Evolutionary conservation across 2,797 vertebrate genomes (phyloP), one percentile per base, ranked within the genome.

Genomic region (Coilia nasus): DNA sequence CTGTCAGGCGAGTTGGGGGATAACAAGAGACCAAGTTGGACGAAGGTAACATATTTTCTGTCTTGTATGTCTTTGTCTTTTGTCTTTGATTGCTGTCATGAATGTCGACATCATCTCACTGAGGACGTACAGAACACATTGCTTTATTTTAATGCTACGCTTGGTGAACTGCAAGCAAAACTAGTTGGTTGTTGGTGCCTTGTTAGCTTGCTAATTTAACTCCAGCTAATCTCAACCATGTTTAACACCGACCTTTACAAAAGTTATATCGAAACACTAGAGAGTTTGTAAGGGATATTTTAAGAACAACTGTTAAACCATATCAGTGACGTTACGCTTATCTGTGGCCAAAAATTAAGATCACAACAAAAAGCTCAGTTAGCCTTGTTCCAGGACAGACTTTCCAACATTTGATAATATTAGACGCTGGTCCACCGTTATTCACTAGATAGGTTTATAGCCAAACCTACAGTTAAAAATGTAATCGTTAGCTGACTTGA

Each of bases 1-100:
- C 86, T 89, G 87, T 91, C 85, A 84, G 64, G 6, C 17, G 7
- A 47, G 17, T 71, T 57, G 25, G 57, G 83, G 28, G 19, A 23
- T 0, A 19, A 81, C 82, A 83, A 71, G 46, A 3, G 21, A 21
- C 59, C 6, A 59, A 11, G 25, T 31, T 46, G 28, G 15, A 82
- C 35, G 80, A 14, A 78, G 64, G 82, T 86, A 86, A 82, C 25
- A 56, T 9, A 78, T 78, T 35, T 78, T 44, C n/a, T 44, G 64
- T n/a, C 15, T 78, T 78, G 9, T 10, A 19, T 44, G 17, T 12
- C 44, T n/a, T n/a, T n/a, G n/a, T n/a, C n/a, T n/a, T n/a, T n/a
- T 44, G 17, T 12, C 44, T 78, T 35, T 78, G 1, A 10, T 35
- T 17, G 2, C 2, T 44, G 71, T 25, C 17, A 19, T 21, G 19